Evolutionary conservation across 2,113 vertebrate species (phyloP).

Genomic region (Penelope pileata): DNA sequence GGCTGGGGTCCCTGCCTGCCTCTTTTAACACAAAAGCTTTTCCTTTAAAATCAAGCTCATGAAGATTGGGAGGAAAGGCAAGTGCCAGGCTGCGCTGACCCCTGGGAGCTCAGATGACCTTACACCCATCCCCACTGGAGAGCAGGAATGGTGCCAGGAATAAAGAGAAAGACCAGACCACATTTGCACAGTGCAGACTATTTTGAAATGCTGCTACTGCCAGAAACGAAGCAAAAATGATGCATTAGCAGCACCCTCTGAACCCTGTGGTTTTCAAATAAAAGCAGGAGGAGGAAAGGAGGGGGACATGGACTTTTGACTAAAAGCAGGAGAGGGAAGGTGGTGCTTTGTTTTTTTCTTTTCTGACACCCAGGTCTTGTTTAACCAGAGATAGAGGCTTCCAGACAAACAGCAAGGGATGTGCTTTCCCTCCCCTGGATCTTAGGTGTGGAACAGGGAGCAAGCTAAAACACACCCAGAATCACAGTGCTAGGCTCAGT

Average conservation of each 20-base stretch:
- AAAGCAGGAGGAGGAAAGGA: background rate
- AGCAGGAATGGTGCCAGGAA: background rate
- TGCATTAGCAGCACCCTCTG: background rate
- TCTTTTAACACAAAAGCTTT: background rate
- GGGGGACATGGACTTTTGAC: background rate
- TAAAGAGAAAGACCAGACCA: background rate
- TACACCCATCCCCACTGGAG: background rate
- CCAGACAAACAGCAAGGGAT: background rate
- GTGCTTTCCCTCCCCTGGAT: background rate
- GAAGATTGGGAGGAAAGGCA: background rate
- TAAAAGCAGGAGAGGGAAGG: background rate
- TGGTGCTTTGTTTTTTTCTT: background rate
- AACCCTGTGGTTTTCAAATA: background rate
- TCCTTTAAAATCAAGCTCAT: background rate
- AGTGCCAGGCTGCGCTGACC: background rate
- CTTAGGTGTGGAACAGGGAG: background rate
- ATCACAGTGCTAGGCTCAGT: background rate
- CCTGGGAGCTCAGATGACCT: background rate
- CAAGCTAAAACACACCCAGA: background rate
- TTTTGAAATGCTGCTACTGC: background rate
- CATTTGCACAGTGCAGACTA: background rate
- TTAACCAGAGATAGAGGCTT: background rate
- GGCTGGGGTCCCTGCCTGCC: background rate
- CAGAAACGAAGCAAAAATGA: background rate
- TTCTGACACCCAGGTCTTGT: background rate